These are phyloP conservation scores for Ceratosolen fusciceps DNA, from an alignment of 1,140 invertebrate species.

Conservation along the genomic window DNA sequence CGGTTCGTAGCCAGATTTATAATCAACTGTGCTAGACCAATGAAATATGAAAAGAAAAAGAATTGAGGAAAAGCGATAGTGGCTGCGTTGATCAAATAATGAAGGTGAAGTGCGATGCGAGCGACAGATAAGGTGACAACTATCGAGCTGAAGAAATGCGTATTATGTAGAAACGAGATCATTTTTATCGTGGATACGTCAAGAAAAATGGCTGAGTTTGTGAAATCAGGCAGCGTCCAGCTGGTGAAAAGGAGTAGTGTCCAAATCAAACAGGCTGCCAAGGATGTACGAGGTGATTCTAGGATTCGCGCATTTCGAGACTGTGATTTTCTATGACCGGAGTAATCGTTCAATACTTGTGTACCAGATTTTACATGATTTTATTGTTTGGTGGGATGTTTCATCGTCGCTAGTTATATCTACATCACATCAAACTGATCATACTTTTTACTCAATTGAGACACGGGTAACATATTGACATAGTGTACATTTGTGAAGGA, in stretches of 20 bases:
- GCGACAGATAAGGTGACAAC: constrained; percentile 47
- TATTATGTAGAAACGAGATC: background rate
- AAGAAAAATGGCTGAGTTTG: constrained; percentile 65
- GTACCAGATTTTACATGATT: constrained; percentile 33
- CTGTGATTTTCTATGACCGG: too few species aligned
- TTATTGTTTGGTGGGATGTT: background rate
- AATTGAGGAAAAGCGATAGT: constrained; percentile 52
- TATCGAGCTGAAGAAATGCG: constrained; percentile 13
- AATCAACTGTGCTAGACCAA: background rate
- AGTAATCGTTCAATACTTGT: too few species aligned
- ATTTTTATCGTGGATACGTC: background rate
- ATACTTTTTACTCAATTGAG: too few species aligned
- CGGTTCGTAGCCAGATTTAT: constrained; percentile 50
- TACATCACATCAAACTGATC: too few species aligned
- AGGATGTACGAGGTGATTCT: constrained; percentile 71
- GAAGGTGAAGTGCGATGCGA: constrained; percentile 42
- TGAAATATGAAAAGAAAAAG: background rate
- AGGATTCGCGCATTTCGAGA: background rate
- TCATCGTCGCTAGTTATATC: too few species aligned
- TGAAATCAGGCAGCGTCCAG: constrained; percentile 65
- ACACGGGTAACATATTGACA: too few species aligned
- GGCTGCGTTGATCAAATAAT: constrained; percentile 49
- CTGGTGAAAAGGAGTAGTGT: constrained; percentile 71
- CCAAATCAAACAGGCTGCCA: constrained; percentile 71
- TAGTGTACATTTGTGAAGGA: too few species aligned